Evolutionary conservation across 2,113 vertebrate genomes (phyloP).

Genomic region (Calyptommatus sinebrachiatus): DNA sequence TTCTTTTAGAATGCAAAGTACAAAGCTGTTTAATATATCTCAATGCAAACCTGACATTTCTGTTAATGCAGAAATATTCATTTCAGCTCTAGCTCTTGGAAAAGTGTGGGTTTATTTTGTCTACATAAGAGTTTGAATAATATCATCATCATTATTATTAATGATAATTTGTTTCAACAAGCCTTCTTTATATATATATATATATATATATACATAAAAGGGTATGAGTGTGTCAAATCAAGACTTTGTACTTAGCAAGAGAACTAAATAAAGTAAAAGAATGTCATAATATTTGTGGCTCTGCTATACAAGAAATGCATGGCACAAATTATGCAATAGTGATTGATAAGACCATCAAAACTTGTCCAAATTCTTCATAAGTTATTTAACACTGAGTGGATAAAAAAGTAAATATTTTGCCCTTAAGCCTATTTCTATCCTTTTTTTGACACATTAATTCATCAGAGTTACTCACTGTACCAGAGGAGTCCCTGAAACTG

Average conservation of each 20-base stretch:
- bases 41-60: conserved; percentile 27
- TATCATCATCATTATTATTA: neutral
- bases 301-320: neutral
- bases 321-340: rapidly evolving
- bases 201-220: no score
- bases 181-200: no score
- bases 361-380: neutral
- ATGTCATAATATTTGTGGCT: neutral
- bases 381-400: neutral
- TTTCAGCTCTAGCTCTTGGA: conserved; percentile 23
- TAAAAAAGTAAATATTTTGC: neutral
- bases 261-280: neutral
- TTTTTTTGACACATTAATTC: no score
- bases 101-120: conserved; percentile 37
- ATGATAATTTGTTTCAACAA: neutral
- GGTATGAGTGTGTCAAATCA: neutral
- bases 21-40: conserved; percentile 15
- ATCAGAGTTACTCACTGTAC: neutral
- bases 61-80: conserved; percentile 30
- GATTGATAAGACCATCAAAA: neutral
- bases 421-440: no score
- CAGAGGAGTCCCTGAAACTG: no score
- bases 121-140: neutral
- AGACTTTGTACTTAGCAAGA: neutral
- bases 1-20: neutral